Evolutionary conservation across 2,888 invertebrate species (phyloP).

Genomic region (Drosophila rellima): DNA sequence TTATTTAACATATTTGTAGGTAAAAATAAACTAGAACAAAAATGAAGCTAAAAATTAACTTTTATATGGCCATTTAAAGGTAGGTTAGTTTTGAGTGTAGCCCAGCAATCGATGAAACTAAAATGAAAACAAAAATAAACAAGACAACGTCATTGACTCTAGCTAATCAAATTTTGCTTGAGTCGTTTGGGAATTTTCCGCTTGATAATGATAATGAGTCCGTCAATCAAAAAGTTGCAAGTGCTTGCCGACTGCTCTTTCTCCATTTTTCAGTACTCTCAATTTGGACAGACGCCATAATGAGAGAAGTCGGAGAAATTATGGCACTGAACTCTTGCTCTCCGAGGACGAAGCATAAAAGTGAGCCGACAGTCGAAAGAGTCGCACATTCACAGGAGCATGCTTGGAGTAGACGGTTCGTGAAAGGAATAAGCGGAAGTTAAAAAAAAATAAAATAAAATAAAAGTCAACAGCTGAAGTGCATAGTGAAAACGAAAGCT

Average conservation of each 20-base stretch:
- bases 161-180: slow-evolving; percentile 46
- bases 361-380: slow-evolving; percentile 25
- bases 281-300: slow-evolving; percentile 34
- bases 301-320: slow-evolving; percentile 15
- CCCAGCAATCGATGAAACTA: slow-evolving; percentile 3
- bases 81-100: background rate
- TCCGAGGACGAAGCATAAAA: slow-evolving; percentile 59
- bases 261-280: slow-evolving; percentile 10
- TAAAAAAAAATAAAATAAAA: background rate
- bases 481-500: slow-evolving; percentile 73
- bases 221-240: slow-evolving; percentile 61
- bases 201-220: slow-evolving; percentile 60
- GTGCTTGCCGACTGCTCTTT: slow-evolving; percentile 51
- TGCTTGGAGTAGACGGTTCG: slow-evolving; percentile 61
- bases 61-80: background rate
- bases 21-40: no score
- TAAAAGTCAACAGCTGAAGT: slow-evolving; percentile 4
- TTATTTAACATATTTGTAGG: no score
- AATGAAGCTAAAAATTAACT: background rate
- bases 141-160: slow-evolving; percentile 9
- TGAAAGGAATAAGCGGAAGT: slow-evolving; percentile 22
- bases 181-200: slow-evolving; percentile 68
- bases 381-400: slow-evolving; percentile 68
- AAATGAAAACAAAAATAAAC: background rate
- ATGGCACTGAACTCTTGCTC: slow-evolving; percentile 45